phyloP scores from a whole-genome alignment of 2,888 invertebrate genomes.

The Andrena marginata region DNA sequence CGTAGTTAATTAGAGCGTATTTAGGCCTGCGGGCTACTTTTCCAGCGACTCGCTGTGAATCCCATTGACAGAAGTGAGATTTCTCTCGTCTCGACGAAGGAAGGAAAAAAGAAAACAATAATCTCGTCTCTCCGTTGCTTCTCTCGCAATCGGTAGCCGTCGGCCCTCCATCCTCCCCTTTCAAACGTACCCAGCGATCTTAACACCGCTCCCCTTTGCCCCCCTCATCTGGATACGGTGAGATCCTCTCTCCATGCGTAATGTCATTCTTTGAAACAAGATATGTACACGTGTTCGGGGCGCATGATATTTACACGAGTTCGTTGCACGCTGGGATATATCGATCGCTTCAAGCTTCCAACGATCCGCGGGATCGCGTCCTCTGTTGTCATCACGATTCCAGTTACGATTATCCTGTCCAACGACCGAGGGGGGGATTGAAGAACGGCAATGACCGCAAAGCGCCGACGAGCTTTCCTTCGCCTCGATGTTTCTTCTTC shows the following conservation, averaged over 20 bases:
- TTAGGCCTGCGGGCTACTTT: conserved; percentile 84
- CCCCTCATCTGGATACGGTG: neutral
- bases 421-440: neutral
- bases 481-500: too few species aligned
- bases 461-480: neutral
- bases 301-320: conserved; percentile 54
- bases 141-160: conserved; percentile 15
- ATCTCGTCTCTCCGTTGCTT: conserved; percentile 26
- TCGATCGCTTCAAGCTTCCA: conserved; percentile 14
- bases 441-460: neutral
- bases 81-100: conserved; percentile 34
- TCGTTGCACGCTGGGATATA: conserved; percentile 19
- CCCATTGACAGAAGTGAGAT: conserved; percentile 74
- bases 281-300: conserved; percentile 46
- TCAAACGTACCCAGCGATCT: neutral
- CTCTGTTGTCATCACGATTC: neutral
- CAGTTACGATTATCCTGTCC: neutral
- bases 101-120: conserved; percentile 41
- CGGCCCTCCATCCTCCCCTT: conserved; percentile 15
- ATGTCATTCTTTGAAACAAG: conserved; percentile 12
- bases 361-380: neutral
- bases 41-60: conserved; percentile 79
- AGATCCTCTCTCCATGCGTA: neutral
- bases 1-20: conserved; percentile 80
- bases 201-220: neutral